Evolutionary conservation across 2,888 invertebrate genomes (phyloP), one percentile per base, ranked within the genome.

Genomic region (Anaspis maculata): DNA sequence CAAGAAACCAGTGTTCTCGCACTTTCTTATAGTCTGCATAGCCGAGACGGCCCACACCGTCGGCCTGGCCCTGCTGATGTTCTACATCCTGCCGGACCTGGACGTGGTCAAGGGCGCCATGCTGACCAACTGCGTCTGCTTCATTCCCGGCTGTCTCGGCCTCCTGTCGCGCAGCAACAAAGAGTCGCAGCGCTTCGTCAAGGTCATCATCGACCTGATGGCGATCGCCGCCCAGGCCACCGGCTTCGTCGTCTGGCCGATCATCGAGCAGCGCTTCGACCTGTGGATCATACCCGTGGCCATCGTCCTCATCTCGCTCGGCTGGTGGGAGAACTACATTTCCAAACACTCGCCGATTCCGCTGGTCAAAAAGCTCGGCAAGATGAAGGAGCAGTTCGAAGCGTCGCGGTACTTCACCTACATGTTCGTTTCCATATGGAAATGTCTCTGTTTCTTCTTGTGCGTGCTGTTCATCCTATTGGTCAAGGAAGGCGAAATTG

Each of bases 321-420:
- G 90, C 13, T 96, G 95, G 92, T 97, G 97, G 97, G 96, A 97
- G 66, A 97, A 97, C 66, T 97, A 89, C 59, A 88, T 94, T 1
- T 85, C 88, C 36, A 74, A 79, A 36, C 79, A 87, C 51, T 91
- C 94, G 34, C 83, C 89, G 1, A 74, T 92, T 42, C 82, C 77
- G 27, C 67, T 83, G 41, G 76, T 90, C 27, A 81, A 82, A 57
- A 74, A 74, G 25, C 68, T 88, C 51, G 86, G 82, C 6, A 75
- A 80, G 57, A 72, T 89, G 27, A 88, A 88, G 58, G 84, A 83
- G 31, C 79, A 87, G 32, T 69, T 95, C 43, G 79, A 77, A 41
- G 68, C 76, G 32, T 84, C 86, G 1, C 76, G 94, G 29, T 92
- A 94, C 56, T 94, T 90, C 64, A 84, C 81, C 2, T 91, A 92